A percentile compares a stretch with the other conserved stretches of the same genome.
Evolutionary conservation across 1,140 invertebrate species (phyloP).

Genomic region (Brachionus calyciflorus): DNA sequence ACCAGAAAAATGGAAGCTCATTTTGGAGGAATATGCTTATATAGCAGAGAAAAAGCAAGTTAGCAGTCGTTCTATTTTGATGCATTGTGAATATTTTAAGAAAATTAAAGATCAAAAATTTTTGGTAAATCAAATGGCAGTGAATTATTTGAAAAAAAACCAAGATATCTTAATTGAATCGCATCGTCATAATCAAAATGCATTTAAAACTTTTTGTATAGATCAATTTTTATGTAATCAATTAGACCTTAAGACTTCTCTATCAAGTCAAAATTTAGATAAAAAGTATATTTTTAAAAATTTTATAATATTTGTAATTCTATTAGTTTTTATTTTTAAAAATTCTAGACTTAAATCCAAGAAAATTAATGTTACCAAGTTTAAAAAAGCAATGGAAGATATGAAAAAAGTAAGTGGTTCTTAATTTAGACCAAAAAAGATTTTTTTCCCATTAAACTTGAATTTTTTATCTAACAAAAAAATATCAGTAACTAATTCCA

Average conservation of each 20-base stretch:
- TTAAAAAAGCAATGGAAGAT: constrained; percentile 38
- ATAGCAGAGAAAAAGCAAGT: constrained; percentile 39
- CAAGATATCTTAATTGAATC: constrained; percentile 14
- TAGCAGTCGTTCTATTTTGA: background rate
- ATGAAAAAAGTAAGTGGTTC: constrained; percentile 7
- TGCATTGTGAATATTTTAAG: constrained; percentile 43
- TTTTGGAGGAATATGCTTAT: constrained; percentile 34
- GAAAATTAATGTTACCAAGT: constrained; percentile 21
- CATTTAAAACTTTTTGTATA: constrained; percentile 34
- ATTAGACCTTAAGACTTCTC: background rate
- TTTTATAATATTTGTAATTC: background rate
- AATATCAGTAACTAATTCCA: no score
- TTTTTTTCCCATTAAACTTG: no score
- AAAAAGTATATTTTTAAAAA: constrained; percentile 32
- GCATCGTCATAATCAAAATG: background rate
- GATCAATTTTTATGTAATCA: constrained; percentile 36
- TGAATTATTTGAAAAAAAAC: constrained; percentile 11
- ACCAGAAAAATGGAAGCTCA: constrained; percentile 42
- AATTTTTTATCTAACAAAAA: no score
- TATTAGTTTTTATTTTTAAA: background rate
- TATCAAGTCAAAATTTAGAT: background rate
- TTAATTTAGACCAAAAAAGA: background rate
- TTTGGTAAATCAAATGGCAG: constrained; percentile 23
- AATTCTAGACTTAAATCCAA: background rate
- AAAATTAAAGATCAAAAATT: constrained; percentile 33